These are phyloP conservation scores for Donacobius atricapilla DNA, from an alignment of 2,113 vertebrate genomes.

Conservation along the genomic window DNA sequence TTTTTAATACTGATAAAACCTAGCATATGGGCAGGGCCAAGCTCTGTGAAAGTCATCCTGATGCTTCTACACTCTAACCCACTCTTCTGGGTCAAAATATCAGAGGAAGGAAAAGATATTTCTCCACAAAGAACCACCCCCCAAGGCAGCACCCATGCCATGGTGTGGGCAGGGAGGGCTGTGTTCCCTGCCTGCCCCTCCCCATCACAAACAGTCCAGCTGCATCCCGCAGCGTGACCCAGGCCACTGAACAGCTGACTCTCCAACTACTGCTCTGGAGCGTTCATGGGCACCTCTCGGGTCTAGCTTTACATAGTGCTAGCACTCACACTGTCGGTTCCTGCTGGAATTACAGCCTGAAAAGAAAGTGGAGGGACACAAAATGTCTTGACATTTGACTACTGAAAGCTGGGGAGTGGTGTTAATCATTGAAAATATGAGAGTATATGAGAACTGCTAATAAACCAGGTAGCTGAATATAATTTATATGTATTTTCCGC, in stretches of 20 bases:
- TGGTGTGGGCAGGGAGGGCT: not conserved
- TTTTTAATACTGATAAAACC: not conserved
- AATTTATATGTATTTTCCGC: not conserved
- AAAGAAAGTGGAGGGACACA: not conserved
- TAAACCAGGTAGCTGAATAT: not conserved
- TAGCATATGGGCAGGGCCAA: not conserved
- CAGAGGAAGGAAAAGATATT: not conserved
- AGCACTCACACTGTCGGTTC: not conserved
- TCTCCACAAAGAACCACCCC: not conserved
- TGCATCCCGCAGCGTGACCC: not conserved
- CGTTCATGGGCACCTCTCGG: rapidly evolving
- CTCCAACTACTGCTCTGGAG: not conserved
- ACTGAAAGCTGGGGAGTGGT: not conserved
- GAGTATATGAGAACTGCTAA: not conserved
- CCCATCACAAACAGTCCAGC: not conserved
- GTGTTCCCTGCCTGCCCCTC: not conserved
- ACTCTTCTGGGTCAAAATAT: not conserved
- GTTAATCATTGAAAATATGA: not conserved
- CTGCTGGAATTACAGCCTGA: not conserved
- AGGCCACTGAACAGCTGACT: not conserved
- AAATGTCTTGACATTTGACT: not conserved
- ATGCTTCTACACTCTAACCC: not conserved
- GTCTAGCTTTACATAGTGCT: not conserved
- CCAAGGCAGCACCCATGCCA: not conserved
- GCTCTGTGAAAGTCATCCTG: not conserved